A percentile compares a stretch with the other conserved stretches of the same genome.
Evolutionary conservation across 2,113 vertebrate species (phyloP).

Genomic region (Gymnarchus niloticus): DNA sequence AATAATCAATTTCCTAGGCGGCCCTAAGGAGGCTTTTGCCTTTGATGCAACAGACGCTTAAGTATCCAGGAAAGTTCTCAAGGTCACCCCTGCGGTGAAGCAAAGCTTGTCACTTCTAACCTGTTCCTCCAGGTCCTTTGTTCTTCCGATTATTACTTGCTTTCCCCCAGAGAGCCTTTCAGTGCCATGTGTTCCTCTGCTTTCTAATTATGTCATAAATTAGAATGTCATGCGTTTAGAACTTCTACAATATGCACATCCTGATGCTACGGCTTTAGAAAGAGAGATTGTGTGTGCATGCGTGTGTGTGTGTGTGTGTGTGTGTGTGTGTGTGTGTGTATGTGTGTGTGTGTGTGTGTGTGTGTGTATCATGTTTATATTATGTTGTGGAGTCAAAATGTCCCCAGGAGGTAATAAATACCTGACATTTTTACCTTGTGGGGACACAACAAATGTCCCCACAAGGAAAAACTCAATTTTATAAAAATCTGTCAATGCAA

Average conservation of each 20-base stretch:
- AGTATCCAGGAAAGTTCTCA: conserved; percentile 61
- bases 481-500: too few species aligned
- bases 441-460: too few species aligned
- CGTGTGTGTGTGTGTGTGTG: not conserved
- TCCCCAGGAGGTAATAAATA: too few species aligned
- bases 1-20: conserved; percentile 76
- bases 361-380: too few species aligned
- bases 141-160: conserved; percentile 57
- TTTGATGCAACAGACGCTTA: conserved; percentile 64
- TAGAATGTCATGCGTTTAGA: conserved; percentile 46
- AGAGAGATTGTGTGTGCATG: conserved; percentile 30
- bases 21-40: conserved; percentile 71
- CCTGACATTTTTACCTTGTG: too few species aligned
- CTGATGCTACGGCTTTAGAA: not conserved
- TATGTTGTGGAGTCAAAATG: too few species aligned
- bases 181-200: conserved; percentile 66
- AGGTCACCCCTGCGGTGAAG: conserved; percentile 61
- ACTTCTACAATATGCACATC: conserved; percentile 43
- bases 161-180: conserved; percentile 51
- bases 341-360: too few species aligned
- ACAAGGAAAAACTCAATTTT: too few species aligned
- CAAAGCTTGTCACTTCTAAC: conserved; percentile 54
- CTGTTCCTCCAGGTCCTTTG: conserved; percentile 63
- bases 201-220: conserved; percentile 67
- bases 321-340: conserved; percentile 11